Conservation (phyloP, 2,888 invertebrate genomes). For the Adelphocoris suturalis region DNA sequence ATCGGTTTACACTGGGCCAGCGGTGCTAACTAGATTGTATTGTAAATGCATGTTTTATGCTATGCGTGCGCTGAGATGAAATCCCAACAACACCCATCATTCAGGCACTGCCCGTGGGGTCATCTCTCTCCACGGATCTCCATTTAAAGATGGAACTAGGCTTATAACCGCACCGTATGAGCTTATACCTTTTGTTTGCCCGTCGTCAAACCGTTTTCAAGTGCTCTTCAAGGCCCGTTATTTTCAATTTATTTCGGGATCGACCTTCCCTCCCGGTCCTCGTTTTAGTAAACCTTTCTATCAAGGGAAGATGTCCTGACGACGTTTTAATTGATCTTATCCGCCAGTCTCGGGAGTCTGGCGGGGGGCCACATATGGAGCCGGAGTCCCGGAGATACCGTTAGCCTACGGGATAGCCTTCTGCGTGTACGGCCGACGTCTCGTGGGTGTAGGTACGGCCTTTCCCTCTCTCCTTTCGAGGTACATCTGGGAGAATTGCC, state of each 20-base stretch:
- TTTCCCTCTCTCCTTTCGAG: not conserved
- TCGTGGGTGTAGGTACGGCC: conserved; percentile 46
- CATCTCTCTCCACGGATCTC: conserved; percentile 17
- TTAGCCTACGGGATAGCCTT: conserved; percentile 54
- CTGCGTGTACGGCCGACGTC: not conserved
- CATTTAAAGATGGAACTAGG: conserved; percentile 25
- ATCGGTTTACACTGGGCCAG: not conserved
- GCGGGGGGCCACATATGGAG: conserved; percentile 41
- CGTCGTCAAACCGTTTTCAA: conserved; percentile 52
- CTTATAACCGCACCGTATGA: conserved; percentile 3
- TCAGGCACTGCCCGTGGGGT: conserved; percentile 20
- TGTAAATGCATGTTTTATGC: conserved; percentile 36
- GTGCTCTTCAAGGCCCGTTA: conserved; percentile 46
- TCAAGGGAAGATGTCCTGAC: conserved; percentile 49
- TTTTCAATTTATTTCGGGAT: conserved; percentile 59
- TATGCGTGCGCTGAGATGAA: conserved; percentile 17
- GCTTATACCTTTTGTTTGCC: conserved; percentile 56
- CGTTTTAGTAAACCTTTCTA: conserved; percentile 45
- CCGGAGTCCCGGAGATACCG: conserved; percentile 36
- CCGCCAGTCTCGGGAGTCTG: conserved; percentile 27
- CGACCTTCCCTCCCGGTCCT: not conserved
- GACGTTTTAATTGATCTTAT: conserved; percentile 60
- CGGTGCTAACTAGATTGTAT: conserved; percentile 41
- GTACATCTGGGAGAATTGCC: conserved; percentile 27
- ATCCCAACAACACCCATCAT: conserved; percentile 37